Evolutionary conservation across 2,797 vertebrate genomes (phyloP).

Genomic region (Clarias pachynema): DNA sequence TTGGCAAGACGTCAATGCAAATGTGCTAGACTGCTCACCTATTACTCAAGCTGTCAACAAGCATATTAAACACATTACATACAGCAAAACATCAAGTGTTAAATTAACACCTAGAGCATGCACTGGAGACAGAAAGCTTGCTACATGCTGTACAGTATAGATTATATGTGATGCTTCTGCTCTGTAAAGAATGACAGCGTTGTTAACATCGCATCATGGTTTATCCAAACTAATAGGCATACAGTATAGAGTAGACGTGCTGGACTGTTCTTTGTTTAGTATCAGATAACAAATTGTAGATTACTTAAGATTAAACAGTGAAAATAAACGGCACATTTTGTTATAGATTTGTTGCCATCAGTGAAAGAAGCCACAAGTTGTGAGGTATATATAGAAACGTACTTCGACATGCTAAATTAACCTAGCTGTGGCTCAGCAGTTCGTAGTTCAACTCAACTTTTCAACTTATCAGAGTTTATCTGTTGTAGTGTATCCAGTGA

Average conservation of each 20-base stretch:
- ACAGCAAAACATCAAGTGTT: constrained; percentile 41
- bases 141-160: constrained; percentile 2
- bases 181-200: not conserved
- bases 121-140: constrained; percentile 17
- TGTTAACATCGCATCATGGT: not conserved
- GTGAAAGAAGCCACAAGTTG: not conserved
- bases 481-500: not conserved
- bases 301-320: not conserved
- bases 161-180: not conserved
- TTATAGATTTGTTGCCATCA: not conserved
- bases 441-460: not conserved
- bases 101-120: constrained; percentile 32
- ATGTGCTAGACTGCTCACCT: constrained; percentile 37
- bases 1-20: constrained; percentile 28
- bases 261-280: not conserved
- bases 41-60: constrained; percentile 41
- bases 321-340: not conserved
- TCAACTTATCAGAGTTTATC: not conserved
- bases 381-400: not conserved
- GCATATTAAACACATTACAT: constrained; percentile 41
- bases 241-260: not conserved
- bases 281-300: not conserved
- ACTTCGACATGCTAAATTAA: not conserved
- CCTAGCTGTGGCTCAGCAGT: not conserved
- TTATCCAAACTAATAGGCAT: not conserved